phyloP scores from a whole-genome alignment of 2,888 invertebrate genomes.

The Chrysina gloriosa region DNA sequence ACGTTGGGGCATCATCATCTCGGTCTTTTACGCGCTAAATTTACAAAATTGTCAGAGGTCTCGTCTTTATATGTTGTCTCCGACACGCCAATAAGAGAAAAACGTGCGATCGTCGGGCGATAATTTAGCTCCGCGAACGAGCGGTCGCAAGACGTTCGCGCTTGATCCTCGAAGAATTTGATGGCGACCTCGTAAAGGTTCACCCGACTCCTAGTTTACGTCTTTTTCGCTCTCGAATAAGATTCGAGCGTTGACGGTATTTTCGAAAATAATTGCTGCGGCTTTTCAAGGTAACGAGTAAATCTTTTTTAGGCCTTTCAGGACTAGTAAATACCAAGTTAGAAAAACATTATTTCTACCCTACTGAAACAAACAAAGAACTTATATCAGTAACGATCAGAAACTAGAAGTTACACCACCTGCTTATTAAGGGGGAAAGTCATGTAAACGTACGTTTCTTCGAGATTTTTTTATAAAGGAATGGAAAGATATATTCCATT shows the following conservation, averaged over 20 bases:
- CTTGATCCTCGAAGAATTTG: slow-evolving; percentile 19
- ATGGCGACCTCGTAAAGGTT: not conserved
- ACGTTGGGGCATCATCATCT: slow-evolving; percentile 1
- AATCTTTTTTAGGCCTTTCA: too few species aligned
- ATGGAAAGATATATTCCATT: too few species aligned
- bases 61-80: slow-evolving; percentile 23
- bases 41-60: slow-evolving; percentile 33
- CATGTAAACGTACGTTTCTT: too few species aligned
- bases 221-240: not conserved
- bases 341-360: too few species aligned
- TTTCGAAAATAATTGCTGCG: too few species aligned
- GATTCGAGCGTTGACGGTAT: too few species aligned
- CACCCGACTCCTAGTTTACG: not conserved
- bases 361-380: too few species aligned
- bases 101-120: not conserved
- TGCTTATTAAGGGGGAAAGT: too few species aligned
- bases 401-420: too few species aligned
- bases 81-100: not conserved
- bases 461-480: too few species aligned
- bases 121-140: slow-evolving; percentile 13
- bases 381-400: too few species aligned
- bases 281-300: not conserved
- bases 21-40: slow-evolving; percentile 28
- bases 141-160: slow-evolving; percentile 5
- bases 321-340: too few species aligned